Evolutionary conservation across 2,797 vertebrate species (phyloP).

Genomic region (Limnodromus scolopaceus): DNA sequence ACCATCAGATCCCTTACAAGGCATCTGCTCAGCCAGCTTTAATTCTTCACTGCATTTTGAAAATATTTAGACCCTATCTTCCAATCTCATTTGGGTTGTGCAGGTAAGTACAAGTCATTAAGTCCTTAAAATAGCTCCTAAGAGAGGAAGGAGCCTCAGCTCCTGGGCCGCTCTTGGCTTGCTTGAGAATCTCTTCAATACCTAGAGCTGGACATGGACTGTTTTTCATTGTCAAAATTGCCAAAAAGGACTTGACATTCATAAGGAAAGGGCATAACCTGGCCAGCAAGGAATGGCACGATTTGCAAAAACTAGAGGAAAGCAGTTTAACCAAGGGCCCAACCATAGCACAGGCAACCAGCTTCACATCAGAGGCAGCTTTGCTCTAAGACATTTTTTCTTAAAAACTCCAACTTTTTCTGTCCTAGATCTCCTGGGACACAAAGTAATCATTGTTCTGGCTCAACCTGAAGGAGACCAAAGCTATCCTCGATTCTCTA

Average conservation of each 20-base stretch:
- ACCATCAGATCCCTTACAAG: background rate
- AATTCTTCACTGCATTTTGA: fast-evolving
- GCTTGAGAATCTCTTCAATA: background rate
- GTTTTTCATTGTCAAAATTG: background rate
- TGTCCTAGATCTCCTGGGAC: background rate
- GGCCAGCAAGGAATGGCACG: fast-evolving
- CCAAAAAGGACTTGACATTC: background rate
- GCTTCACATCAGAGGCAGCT: background rate
- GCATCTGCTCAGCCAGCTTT: background rate
- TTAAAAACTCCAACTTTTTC: background rate
- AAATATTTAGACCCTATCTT: background rate
- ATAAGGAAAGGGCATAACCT: background rate
- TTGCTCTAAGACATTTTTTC: background rate
- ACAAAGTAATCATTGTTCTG: fast-evolving
- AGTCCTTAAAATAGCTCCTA: background rate
- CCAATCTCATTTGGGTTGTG: background rate
- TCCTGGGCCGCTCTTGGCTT: background rate
- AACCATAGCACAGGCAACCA: background rate
- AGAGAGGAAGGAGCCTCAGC: background rate
- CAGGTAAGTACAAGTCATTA: background rate
- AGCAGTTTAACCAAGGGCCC: background rate
- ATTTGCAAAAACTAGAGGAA: background rate
- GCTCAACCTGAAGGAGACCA: background rate
- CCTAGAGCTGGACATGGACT: background rate
- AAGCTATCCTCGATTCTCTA: background rate